Evolutionary conservation across 2,888 invertebrate genomes (phyloP).

Genomic region (Ophonus ardosiacus): DNA sequence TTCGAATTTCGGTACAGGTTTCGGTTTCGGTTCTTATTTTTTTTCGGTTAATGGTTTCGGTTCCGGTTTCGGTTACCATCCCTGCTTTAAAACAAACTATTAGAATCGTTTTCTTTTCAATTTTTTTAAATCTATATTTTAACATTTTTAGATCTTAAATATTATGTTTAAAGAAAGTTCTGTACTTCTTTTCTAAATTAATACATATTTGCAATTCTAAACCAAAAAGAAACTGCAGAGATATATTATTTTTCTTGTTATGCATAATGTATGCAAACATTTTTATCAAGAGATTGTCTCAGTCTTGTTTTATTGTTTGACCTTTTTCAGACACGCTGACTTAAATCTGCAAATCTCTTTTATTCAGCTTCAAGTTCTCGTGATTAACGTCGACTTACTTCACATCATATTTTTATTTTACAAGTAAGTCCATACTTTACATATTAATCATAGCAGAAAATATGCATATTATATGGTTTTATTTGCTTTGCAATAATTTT

Average conservation of each 20-base stretch:
- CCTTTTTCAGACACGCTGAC: neutral
- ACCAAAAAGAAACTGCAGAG: too few relatives aligned
- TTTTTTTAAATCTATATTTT: too few relatives aligned
- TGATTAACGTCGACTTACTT: conserved; percentile 27
- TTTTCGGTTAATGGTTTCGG: too few relatives aligned
- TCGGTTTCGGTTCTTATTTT: too few relatives aligned
- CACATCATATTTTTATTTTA: conserved; percentile 12
- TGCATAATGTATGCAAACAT: neutral
- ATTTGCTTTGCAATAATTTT: neutral
- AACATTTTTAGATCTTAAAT: too few relatives aligned
- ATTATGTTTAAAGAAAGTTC: too few relatives aligned
- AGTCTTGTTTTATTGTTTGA: neutral
- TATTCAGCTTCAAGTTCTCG: neutral
- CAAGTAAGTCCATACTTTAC: neutral
- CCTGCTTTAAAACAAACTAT: too few relatives aligned
- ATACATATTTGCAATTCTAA: too few relatives aligned
- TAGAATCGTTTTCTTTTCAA: too few relatives aligned
- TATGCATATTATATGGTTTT: neutral
- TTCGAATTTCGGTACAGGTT: too few relatives aligned
- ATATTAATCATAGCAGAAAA: neutral
- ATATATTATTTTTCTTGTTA: neutral
- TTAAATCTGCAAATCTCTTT: conserved; percentile 28
- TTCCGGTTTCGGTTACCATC: too few relatives aligned
- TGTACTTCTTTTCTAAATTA: too few relatives aligned
- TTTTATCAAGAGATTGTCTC: neutral